A percentile compares a stretch with the other conserved stretches of the same genome.
Evolutionary conservation across 2,113 vertebrate species (phyloP).

Genomic region (Salvelinus alpinus): DNA sequence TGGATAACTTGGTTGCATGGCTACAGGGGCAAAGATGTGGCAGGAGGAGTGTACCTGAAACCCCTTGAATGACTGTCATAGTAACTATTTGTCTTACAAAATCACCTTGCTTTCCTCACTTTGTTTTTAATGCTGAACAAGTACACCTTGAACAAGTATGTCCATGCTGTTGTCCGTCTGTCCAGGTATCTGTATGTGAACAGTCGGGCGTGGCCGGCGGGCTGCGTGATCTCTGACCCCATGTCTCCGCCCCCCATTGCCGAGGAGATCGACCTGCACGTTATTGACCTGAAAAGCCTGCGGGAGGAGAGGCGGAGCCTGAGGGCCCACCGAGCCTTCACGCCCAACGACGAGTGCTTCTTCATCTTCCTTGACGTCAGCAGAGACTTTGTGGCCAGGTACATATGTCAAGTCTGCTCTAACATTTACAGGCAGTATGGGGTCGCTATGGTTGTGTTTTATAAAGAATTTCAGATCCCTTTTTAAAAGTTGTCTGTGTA

Average conservation of each 20-base stretch:
- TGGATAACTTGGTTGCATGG: background rate
- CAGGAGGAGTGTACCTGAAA: no score
- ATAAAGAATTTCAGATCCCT: no score
- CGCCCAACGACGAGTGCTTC: conserved; percentile 94
- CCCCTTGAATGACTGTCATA: no score
- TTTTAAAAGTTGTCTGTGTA: no score
- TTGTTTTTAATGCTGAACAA: no score
- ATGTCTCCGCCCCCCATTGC: conserved; percentile 94
- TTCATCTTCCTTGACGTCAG: conserved; percentile 97
- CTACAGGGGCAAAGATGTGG: background rate
- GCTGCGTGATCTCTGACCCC: conserved; percentile 88
- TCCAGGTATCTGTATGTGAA: conserved; percentile 94
- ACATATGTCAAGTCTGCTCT: background rate
- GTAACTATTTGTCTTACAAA: no score
- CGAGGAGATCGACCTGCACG: conserved; percentile 92
- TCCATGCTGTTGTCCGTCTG: background rate
- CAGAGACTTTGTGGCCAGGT: conserved; percentile 96
- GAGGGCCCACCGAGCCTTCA: conserved; percentile 90
- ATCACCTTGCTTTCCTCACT: no score
- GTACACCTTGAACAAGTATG: no score
- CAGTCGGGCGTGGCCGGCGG: conserved; percentile 91
- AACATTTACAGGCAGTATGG: no score
- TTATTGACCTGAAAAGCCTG: conserved; percentile 93
- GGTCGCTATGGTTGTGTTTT: no score
- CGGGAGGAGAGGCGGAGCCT: conserved; percentile 88